Evolutionary conservation across 1,140 invertebrate species (phyloP), one percentile per base, ranked within the genome.

Genomic region (Probaryconus sp.): DNA sequence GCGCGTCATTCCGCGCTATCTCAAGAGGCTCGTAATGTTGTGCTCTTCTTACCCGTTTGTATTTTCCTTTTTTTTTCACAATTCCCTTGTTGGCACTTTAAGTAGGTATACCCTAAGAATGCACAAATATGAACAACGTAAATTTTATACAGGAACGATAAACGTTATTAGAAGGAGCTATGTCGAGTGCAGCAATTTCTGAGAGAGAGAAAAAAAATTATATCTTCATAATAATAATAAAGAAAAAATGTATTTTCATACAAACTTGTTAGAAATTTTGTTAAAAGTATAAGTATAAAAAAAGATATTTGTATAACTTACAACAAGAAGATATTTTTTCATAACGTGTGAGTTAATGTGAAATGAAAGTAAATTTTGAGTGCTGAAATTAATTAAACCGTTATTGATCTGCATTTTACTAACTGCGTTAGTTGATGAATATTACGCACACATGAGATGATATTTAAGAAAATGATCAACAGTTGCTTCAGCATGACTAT

Each of bases 1-100:
- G 26, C 45, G 51, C 50, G 43, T 31, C 50, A 56, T 56, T 55
- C 48, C 58, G 38, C 35, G 33, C 51, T 65, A 53, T 53, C 69
- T 72, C 69, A 60, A 47, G 69, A 65, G 69, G 60, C 69, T 72
- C 70, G 61, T 73, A 73, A 60, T 61, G 28, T 65, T 65, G 53
- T 55, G 55, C 61, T 73, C 55, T 67, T 73, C 55, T 61, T 55
- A 38, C 48, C 33, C 31, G 53, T 73, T 73, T 73, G 28, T 69
- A 53, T 69, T 45, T 51, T 60, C 58, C 42, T 38, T 67, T 67
- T 51, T 69, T 69, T 3, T 28, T 9, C 13, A 55, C 21, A 61
- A 65, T 55, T 67, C 70, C 70, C 61, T 17, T 7, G 70, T 67
- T 67, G 70, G 70, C 61, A 73, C 61, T 73, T 58, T 61, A n/a